Base-by-base conservation (phyloP, 2,113 vertebrate species). In the Grammomys surdaster region DNA sequence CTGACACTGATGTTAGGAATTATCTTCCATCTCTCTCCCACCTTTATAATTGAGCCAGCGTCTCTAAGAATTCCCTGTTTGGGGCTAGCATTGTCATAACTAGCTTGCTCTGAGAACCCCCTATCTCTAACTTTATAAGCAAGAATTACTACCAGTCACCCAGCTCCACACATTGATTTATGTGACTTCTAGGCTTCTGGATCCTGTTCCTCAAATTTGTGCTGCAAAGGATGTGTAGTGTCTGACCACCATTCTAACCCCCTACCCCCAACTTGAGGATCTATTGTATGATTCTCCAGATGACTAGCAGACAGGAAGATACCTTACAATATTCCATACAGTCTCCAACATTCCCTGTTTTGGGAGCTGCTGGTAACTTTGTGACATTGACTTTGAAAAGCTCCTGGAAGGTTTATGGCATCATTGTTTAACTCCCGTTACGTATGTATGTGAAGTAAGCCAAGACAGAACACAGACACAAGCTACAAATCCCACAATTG, bases 361-460 rank as follows among this genome's bases (percentile, higher is more conserved):
- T 11, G 95, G 72, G 76, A 82, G 26, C 1, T 89, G 63, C 76
- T 90, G n/a, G 51, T 95, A 90, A 82, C 72, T 69, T 85, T 89
- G 65, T 86, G 84, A 91, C 12, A 40, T 7, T 77, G 72, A 33
- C 12, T 93, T 96, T 87, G 26, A 88, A 90, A 81, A 86, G 31
- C 86, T 46, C 28, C 36, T 31, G n/a, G 22, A 95, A 92, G 4
- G 4, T 13, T 77, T 24, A 56, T 56, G 11, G 56, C 13, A 26
- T 17, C 28, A 26, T 3, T 0, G 2, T 20, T 84, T 28, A 33
- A 84, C 82, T 78, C 51, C 33, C 7, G 14, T 36, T 31, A 20
- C 20, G 5, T 48, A 48, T 73, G 22, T 72, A 28, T 89, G 89
- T 95, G 67, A 69, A 60, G 67, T 72, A 90, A 89, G 33, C 26